Conservation (phyloP, 2,888 invertebrate species). For the Apodemia zela region DNA sequence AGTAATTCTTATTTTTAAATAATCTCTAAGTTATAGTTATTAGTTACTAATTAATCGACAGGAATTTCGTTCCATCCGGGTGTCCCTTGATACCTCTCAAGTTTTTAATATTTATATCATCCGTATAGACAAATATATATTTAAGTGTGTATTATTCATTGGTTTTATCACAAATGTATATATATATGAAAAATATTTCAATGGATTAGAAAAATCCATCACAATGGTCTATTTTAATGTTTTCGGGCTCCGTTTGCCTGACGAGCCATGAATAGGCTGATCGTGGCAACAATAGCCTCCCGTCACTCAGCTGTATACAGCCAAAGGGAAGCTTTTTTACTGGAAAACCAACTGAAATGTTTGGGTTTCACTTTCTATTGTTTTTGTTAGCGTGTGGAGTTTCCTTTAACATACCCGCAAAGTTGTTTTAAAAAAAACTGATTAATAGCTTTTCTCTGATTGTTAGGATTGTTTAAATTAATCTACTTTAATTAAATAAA, state of each 20-base stretch:
- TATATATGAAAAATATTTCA: conserved; percentile 21
- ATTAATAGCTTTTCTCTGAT: conserved; percentile 20
- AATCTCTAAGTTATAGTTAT: too few relatives aligned
- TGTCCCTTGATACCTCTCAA: too few relatives aligned
- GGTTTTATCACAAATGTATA: background rate
- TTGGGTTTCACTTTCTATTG: conserved; percentile 59
- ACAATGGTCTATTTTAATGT: conserved; percentile 73
- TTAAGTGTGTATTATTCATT: too few relatives aligned
- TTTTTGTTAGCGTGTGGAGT: conserved; percentile 54
- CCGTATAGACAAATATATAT: too few relatives aligned
- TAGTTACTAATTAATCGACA: too few relatives aligned
- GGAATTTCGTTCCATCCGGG: too few relatives aligned
- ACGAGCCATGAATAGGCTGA: conserved; percentile 59
- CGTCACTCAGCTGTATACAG: conserved; percentile 48
- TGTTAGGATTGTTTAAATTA: background rate
- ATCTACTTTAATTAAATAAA: background rate
- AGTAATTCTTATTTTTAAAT: too few relatives aligned
- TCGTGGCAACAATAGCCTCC: conserved; percentile 57
- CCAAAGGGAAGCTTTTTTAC: conserved; percentile 56
- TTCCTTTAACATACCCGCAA: conserved; percentile 29
- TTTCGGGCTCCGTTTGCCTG: conserved; percentile 58
- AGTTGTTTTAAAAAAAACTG: conserved; percentile 16
- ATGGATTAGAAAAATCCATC: conserved; percentile 54
- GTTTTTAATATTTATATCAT: too few relatives aligned
- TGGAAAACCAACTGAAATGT: conserved; percentile 61